These are phyloP conservation scores for Cynoglossus semilaevis DNA, from an alignment of 2,113 vertebrate species.

Conservation along the genomic window DNA sequence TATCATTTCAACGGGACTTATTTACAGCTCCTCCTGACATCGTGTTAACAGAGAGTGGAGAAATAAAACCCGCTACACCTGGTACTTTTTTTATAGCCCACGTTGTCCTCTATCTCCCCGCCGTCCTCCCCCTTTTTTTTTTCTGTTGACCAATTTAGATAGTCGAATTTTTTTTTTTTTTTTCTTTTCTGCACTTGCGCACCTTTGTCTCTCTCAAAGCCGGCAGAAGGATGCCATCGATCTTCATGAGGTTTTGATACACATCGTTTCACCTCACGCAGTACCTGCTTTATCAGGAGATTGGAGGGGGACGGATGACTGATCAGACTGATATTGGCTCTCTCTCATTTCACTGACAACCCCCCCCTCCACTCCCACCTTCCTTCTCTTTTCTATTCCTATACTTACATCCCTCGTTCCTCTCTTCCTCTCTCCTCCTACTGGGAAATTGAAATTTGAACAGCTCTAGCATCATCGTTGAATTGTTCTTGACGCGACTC, in stretches of 20 bases:
- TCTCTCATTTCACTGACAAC: conserved; percentile 74
- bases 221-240: conserved; percentile 74
- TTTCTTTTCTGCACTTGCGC: conserved; percentile 61
- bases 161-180: conserved; percentile 52
- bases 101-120: conserved; percentile 58
- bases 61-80: conserved; percentile 66
- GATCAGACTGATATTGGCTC: conserved; percentile 78
- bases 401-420: conserved; percentile 49
- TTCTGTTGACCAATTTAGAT: conserved; percentile 78
- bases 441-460: conserved; percentile 61
- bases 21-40: conserved; percentile 73
- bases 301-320: conserved; percentile 78
- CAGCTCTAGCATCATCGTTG: conserved; percentile 36
- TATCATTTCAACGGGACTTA: conserved; percentile 78
- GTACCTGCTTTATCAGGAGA: conserved; percentile 77
- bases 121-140: conserved; percentile 45
- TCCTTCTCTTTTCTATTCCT: conserved; percentile 55
- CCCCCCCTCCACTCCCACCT: conserved; percentile 37
- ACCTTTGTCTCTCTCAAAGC: conserved; percentile 72
- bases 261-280: conserved; percentile 82
- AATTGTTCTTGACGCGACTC: conserved; percentile 38
- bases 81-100: conserved; percentile 64
- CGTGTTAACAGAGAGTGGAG: conserved; percentile 69
- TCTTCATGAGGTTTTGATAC: conserved; percentile 86
- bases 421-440: conserved; percentile 53